Evolutionary conservation across 1,140 invertebrate genomes (phyloP).

Genomic region (Galendromus occidentalis): DNA sequence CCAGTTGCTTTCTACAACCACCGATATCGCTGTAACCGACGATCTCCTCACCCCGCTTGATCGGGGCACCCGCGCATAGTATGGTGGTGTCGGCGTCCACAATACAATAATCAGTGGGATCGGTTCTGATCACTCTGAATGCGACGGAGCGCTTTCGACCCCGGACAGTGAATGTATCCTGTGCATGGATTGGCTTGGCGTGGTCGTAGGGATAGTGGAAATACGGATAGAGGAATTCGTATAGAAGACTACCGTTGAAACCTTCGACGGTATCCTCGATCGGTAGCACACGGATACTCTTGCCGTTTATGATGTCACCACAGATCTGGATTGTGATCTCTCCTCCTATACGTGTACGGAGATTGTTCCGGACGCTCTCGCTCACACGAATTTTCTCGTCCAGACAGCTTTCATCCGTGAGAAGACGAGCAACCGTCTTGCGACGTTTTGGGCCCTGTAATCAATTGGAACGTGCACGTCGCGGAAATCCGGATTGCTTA

Average conservation of each 20-base stretch:
- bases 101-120: constrained; percentile 92
- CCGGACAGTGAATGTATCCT: constrained; percentile 90
- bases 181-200: constrained; percentile 92
- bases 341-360: constrained; percentile 87
- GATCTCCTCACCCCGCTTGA: constrained; percentile 97
- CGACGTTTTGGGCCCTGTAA: constrained; percentile 73
- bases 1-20: constrained; percentile 91
- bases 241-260: constrained; percentile 87
- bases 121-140: constrained; percentile 97
- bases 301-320: constrained; percentile 94
- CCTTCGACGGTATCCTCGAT: constrained; percentile 99
- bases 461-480: too few relatives aligned
- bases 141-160: constrained; percentile 97
- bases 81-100: constrained; percentile 97
- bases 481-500: too few relatives aligned
- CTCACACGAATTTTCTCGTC: constrained; percentile 99
- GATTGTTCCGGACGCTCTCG: constrained; percentile 85
- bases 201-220: constrained; percentile 97
- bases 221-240: constrained; percentile 96
- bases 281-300: constrained; percentile 89
- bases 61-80: constrained; percentile 95
- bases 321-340: constrained; percentile 66
- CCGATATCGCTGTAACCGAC: constrained; percentile 99
- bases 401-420: constrained; percentile 82
- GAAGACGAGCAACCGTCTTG: constrained; percentile 94